Base-by-base conservation (phyloP, 1,140 invertebrate genomes). In the Phymastichus coffea region DNA sequence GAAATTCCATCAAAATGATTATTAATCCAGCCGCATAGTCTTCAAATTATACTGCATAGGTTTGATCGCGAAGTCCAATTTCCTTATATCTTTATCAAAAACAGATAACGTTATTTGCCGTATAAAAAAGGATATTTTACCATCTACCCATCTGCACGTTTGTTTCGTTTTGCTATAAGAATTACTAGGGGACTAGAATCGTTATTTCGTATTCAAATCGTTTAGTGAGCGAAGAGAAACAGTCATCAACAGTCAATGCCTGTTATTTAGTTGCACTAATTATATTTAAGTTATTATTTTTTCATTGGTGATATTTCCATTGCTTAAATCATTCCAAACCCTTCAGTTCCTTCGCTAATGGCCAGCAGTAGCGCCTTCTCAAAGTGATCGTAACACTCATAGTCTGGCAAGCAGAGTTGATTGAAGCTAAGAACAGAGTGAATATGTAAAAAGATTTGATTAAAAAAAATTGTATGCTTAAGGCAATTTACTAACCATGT, bases 341-440 rank as follows among this genome's bases (percentile, higher is more conserved):
- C 95, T 84, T 97, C 94, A 22, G 88, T 93, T 43, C 94, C 95
- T 83, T 98, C 95, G 74, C 91, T 96, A 70, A 97, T 95, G 58
- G 95, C 93, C 70, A 95, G 81, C 23, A 96, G 82, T 40, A 97
- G 82, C 25, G 92, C 89, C 74, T 91, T 89, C 70, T 97, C 94
- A 69, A 98, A 93, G 66, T 93, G 90, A 80, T 97, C 94, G 77
- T 95, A 97, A 67, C 85, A 88, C 70, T 96, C 93, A 79, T 97
- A 97, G 78, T 95, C 93, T 17, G 95, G 94, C 69, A 98, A 83
- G 80, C 94, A 97, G 38, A 98, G 85, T 80, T 97, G 94, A 85
- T 97, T 97, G 78, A 97, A 97, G 82, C 92, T 93, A 79, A 47
- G 86, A 86, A 66, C 6, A 54, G 9, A 43, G 3, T 26, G n/a